Conservation (phyloP, 2,888 invertebrate species). For the Anthrax anthrax region DNA sequence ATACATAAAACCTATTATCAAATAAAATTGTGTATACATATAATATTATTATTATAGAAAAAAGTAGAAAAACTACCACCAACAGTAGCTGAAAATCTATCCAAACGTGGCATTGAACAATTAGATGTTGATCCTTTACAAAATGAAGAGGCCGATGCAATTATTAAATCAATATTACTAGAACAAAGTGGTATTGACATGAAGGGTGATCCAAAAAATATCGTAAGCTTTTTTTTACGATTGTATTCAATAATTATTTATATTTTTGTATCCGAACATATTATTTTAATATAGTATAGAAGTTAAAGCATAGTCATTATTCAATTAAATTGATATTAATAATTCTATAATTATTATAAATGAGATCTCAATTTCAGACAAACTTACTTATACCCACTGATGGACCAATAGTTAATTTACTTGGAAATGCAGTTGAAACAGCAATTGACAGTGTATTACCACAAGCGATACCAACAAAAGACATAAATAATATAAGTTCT, state of each 20-base stretch:
- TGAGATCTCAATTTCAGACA: constrained; percentile 1
- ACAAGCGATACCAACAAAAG: constrained; percentile 4
- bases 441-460: constrained; percentile 3
- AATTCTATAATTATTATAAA: too few relatives aligned
- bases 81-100: constrained; percentile 1
- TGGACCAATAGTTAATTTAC: constrained; percentile 4
- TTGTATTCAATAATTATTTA: too few relatives aligned
- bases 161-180: constrained; percentile 6
- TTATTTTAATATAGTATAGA: too few relatives aligned
- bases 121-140: constrained; percentile 1
- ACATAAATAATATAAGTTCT: constrained; percentile 4
- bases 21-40: neutral
- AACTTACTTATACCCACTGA: constrained; percentile 5
- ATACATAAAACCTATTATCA: neutral
- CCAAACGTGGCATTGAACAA: constrained; percentile 2
- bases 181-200: constrained; percentile 5
- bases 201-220: constrained; percentile 5
- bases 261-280: too few relatives aligned
- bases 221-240: neutral
- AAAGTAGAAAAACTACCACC: constrained; percentile 1
- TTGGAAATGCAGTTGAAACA: constrained; percentile 6
- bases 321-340: neutral
- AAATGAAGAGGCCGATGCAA: constrained; percentile 8
- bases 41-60: constrained; percentile 3
- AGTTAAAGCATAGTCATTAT: neutral